phyloP scores from a whole-genome alignment of 2,797 vertebrate species.

The Eurystomus glaucurus region DNA sequence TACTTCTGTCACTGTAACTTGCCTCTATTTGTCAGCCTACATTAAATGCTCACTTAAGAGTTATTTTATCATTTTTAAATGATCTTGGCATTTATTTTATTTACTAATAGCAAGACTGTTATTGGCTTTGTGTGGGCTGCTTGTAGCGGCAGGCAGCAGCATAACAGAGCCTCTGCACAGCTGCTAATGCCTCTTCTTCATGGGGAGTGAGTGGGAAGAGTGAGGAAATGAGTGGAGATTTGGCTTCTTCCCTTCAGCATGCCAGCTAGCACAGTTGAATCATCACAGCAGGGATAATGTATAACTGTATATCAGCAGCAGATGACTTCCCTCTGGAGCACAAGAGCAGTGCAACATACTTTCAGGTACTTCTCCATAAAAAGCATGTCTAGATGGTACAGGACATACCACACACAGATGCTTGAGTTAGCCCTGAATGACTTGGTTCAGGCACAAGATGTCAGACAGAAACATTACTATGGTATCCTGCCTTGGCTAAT shows the following conservation, averaged over 20 bases:
- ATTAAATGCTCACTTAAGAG: slow-evolving; percentile 30
- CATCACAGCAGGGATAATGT: slow-evolving; percentile 56
- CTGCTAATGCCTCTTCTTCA: slow-evolving; percentile 53
- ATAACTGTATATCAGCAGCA: background rate
- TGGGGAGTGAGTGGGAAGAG: slow-evolving; percentile 35
- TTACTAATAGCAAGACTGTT: slow-evolving; percentile 33
- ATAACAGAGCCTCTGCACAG: slow-evolving; percentile 32
- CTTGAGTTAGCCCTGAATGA: background rate
- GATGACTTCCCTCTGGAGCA: slow-evolving; percentile 27
- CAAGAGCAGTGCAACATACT: background rate
- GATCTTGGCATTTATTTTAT: slow-evolving; percentile 49
- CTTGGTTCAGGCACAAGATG: fast-evolving
- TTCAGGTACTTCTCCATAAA: slow-evolving; percentile 6
- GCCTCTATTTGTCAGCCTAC: background rate
- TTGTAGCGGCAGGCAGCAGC: background rate
- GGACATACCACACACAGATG: background rate
- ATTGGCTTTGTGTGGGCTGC: slow-evolving; percentile 34
- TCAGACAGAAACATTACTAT: background rate
- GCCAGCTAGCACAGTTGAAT: slow-evolving; percentile 48
- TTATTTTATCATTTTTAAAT: slow-evolving; percentile 50
- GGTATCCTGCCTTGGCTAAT: background rate
- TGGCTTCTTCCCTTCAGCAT: background rate
- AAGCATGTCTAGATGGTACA: background rate
- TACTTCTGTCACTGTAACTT: slow-evolving; percentile 6
- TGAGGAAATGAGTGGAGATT: slow-evolving; percentile 48